Conservation (phyloP, 2,888 invertebrate genomes). For the Epiblema foenella region DNA sequence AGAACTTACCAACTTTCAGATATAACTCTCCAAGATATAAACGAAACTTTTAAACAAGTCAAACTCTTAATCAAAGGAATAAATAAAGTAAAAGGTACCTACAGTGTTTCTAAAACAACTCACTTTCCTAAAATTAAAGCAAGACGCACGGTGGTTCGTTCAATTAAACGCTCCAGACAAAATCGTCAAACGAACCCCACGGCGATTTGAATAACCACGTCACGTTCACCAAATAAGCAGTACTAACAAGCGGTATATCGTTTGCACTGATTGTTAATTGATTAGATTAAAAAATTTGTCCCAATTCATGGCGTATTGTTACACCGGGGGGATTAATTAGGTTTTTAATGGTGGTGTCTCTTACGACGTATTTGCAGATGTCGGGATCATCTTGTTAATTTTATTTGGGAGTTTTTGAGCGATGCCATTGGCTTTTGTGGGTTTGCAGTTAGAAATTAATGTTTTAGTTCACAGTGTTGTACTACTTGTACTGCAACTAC, state of each 20-base stretch:
- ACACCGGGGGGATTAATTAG: slow-evolving; percentile 75
- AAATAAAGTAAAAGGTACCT: slow-evolving; percentile 16
- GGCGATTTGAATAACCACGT: slow-evolving; percentile 78
- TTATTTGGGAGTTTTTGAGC: slow-evolving; percentile 19
- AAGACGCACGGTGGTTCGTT: slow-evolving; percentile 63
- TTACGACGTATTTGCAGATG: slow-evolving; percentile 77
- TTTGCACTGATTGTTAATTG: slow-evolving; percentile 85
- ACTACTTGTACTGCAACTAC: not conserved
- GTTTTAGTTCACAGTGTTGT: not conserved
- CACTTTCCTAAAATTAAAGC: slow-evolving; percentile 40
- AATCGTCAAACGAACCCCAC: slow-evolving; percentile 76
- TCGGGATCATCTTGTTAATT: slow-evolving; percentile 55
- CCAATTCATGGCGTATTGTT: slow-evolving; percentile 78
- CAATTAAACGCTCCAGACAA: slow-evolving; percentile 74
- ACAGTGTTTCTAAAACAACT: slow-evolving; percentile 39
- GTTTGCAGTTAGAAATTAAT: not conserved
- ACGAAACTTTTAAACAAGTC: slow-evolving; percentile 15
- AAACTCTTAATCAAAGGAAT: slow-evolving; percentile 14
- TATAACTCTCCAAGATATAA: not conserved
- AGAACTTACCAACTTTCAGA: not conserved
- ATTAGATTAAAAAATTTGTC: slow-evolving; percentile 83
- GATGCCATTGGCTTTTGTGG: not conserved
- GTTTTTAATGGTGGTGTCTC: slow-evolving; percentile 75
- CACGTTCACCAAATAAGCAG: slow-evolving; percentile 83
- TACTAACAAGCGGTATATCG: slow-evolving; percentile 83